phyloP scores from a whole-genome alignment of 2,888 invertebrate genomes.

The Phorcus lineatus region DNA sequence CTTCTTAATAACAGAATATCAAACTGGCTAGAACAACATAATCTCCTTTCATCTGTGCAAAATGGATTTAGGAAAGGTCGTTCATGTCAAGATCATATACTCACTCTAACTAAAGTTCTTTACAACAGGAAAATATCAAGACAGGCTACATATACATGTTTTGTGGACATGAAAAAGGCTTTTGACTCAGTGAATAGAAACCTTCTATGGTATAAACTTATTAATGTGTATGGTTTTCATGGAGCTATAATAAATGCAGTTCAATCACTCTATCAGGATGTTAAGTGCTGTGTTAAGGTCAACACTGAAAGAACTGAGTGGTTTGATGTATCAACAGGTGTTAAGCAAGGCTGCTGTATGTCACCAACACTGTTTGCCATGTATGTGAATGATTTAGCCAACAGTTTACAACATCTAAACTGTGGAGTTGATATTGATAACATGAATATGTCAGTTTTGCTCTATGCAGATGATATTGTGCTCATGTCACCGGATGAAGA shows the following conservation, averaged over 20 bases:
- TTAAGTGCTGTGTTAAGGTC: background rate
- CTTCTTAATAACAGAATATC: too few relatives aligned
- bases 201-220: background rate
- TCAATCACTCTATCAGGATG: background rate
- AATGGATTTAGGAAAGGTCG: too few relatives aligned
- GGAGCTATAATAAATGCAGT: background rate
- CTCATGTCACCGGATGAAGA: background rate
- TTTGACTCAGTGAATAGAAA: background rate
- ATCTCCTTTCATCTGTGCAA: too few relatives aligned
- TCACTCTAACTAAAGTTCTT: too few relatives aligned
- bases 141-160: too few relatives aligned
- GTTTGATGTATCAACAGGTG: background rate
- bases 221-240: background rate
- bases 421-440: background rate
- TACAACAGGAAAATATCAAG: too few relatives aligned
- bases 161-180: too few relatives aligned
- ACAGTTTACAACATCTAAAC: background rate
- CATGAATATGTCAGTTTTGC: background rate
- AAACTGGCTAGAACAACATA: too few relatives aligned
- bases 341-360: background rate
- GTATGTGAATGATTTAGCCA: too few relatives aligned
- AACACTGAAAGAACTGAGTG: background rate
- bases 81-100: too few relatives aligned
- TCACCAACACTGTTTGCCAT: too few relatives aligned
- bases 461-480: slow-evolving; percentile 2